These are phyloP conservation scores for Gymnocephalus cernua DNA, from an alignment of 2,113 vertebrate genomes.

Conservation along the genomic window DNA sequence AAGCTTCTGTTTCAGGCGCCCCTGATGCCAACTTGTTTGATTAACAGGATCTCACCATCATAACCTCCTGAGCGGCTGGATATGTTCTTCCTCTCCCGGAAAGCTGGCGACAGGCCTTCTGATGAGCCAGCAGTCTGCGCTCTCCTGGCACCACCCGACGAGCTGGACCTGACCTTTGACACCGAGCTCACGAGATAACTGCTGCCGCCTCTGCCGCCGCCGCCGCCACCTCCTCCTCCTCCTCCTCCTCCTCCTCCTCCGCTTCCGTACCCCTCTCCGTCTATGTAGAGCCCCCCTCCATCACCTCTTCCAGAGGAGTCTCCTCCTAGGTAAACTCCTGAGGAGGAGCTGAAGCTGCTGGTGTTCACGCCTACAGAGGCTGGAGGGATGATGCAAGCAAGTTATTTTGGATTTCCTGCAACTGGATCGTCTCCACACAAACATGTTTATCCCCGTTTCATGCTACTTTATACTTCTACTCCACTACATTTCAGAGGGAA, in stretches of 20 bases:
- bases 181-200: slow-evolving; percentile 74
- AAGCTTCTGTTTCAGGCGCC: not conserved
- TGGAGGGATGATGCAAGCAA: slow-evolving; percentile 26
- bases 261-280: slow-evolving; percentile 61
- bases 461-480: not conserved
- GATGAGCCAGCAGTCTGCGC: slow-evolving; percentile 87
- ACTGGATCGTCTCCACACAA: not conserved
- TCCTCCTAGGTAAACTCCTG: slow-evolving; percentile 73
- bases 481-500: not conserved
- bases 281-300: slow-evolving; percentile 61
- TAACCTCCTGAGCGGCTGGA: slow-evolving; percentile 89
- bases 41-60: slow-evolving; percentile 87
- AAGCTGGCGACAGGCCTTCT: slow-evolving; percentile 87
- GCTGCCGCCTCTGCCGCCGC: slow-evolving; percentile 25
- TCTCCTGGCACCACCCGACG: slow-evolving; percentile 87
- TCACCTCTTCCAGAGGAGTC: slow-evolving; percentile 75
- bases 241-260: slow-evolving; percentile 26
- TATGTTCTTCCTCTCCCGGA: slow-evolving; percentile 89
- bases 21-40: slow-evolving; percentile 14
- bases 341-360: slow-evolving; percentile 76
- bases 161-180: slow-evolving; percentile 85
- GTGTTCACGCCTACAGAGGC: slow-evolving; percentile 78
- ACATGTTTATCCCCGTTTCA: not conserved
- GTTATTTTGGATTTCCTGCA: slow-evolving; percentile 23
- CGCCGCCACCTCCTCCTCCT: not conserved